Conservation (phyloP, 2,888 invertebrate species). For the Phlogophora meticulosa region DNA sequence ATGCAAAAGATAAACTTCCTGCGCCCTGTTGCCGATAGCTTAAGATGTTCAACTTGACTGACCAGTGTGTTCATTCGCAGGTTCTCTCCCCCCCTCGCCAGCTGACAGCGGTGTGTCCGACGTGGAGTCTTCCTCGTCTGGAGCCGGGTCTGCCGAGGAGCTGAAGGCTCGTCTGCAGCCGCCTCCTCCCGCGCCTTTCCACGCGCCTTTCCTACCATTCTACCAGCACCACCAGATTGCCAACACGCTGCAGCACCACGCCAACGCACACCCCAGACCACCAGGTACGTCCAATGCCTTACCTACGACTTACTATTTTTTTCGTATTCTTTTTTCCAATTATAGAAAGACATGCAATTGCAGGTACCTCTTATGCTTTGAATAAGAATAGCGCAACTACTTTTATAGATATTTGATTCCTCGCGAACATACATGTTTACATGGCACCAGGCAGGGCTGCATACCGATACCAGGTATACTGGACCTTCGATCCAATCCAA, state of each 20-base stretch:
- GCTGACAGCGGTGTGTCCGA: slow-evolving; percentile 99
- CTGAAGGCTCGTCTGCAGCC: slow-evolving; percentile 97
- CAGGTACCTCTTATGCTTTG: slow-evolving; percentile 22
- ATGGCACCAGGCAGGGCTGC: background rate
- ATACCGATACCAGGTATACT: slow-evolving; percentile 3
- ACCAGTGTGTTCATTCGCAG: slow-evolving; percentile 84
- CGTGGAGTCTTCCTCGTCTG: slow-evolving; percentile 98
- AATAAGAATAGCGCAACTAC: background rate
- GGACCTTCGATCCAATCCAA: slow-evolving; percentile 2
- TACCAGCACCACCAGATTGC: slow-evolving; percentile 92
- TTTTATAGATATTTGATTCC: background rate
- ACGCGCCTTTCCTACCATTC: slow-evolving; percentile 92
- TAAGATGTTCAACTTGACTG: slow-evolving; percentile 9
- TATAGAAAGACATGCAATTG: background rate
- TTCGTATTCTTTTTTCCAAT: background rate
- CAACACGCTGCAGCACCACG: slow-evolving; percentile 88
- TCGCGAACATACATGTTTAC: background rate
- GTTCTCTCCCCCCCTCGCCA: slow-evolving; percentile 98
- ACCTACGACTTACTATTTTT: background rate
- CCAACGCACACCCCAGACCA: slow-evolving; percentile 87
- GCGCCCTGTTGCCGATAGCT: background rate
- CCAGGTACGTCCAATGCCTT: slow-evolving; percentile 77
- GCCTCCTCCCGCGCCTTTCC: slow-evolving; percentile 90
- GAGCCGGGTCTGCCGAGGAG: slow-evolving; percentile 95
- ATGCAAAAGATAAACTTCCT: background rate